These are phyloP conservation scores for Cataglyphis altisquamis DNA, from an alignment of 2,888 invertebrate species.

Conservation along the genomic window DNA sequence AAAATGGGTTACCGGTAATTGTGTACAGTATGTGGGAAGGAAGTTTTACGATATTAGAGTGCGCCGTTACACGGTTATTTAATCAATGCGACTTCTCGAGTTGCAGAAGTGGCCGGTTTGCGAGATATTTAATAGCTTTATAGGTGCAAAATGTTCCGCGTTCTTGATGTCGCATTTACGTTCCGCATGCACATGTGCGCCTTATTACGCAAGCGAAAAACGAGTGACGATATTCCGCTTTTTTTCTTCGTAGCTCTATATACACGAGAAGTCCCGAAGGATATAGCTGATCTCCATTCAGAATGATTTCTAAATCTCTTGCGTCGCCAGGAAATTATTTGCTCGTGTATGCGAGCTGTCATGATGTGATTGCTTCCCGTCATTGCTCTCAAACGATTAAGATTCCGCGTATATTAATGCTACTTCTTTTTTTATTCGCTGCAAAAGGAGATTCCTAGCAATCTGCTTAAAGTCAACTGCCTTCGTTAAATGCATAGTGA, in stretches of 20 bases:
- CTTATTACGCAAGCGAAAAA: constrained; percentile 22
- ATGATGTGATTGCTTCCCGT: constrained; percentile 22
- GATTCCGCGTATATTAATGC: neutral
- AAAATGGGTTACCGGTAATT: constrained; percentile 53
- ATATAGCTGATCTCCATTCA: constrained; percentile 25
- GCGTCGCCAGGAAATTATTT: constrained; percentile 45
- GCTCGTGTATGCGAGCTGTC: constrained; percentile 15
- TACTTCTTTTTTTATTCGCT: neutral
- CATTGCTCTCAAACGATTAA: constrained; percentile 23
- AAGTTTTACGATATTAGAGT: neutral
- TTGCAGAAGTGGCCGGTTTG: neutral
- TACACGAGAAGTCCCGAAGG: neutral
- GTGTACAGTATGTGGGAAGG: constrained; percentile 29
- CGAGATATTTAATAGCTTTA: constrained; percentile 48
- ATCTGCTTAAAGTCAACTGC: neutral
- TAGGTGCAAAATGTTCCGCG: constrained; percentile 58
- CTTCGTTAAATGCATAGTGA: neutral
- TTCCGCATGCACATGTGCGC: neutral
- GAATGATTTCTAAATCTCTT: constrained; percentile 44
- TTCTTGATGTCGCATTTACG: constrained; percentile 52
- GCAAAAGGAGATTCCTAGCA: neutral
- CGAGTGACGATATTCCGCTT: constrained; percentile 8
- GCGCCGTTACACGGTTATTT: neutral
- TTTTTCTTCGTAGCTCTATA: constrained; percentile 22
- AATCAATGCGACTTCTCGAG: neutral